Evolutionary conservation across 1,140 invertebrate genomes (phyloP).

Genomic region (Phortica variegata): DNA sequence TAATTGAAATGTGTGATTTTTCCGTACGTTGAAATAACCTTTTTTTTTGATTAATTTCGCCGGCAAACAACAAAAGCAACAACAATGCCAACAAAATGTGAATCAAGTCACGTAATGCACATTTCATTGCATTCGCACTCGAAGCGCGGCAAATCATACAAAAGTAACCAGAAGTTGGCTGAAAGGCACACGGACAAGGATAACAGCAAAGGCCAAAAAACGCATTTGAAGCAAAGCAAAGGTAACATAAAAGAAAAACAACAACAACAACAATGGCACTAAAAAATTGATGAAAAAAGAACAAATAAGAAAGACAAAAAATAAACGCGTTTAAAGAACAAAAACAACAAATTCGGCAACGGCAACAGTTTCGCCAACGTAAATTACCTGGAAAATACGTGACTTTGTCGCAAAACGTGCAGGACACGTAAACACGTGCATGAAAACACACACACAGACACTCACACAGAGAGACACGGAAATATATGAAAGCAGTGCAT

Average conservation of each 20-base stretch:
- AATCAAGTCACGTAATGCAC: constrained; percentile 52
- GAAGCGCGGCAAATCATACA: no score
- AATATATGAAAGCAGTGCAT: constrained; percentile 19
- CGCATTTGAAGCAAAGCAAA: constrained; percentile 40
- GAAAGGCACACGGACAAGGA: no score
- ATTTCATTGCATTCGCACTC: constrained; percentile 44
- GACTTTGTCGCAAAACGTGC: constrained; percentile 45
- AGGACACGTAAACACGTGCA: no score
- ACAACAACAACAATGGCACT: constrained; percentile 8
- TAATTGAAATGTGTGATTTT: constrained; percentile 10
- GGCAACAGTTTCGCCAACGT: constrained; percentile 51
- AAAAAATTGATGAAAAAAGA: constrained; percentile 1
- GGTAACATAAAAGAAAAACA: constrained; percentile 9
- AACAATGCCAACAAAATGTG: constrained; percentile 48
- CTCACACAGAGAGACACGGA: constrained; percentile 13
- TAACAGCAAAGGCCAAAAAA: constrained; percentile 43
- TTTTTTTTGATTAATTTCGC: constrained; percentile 19
- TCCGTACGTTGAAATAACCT: constrained; percentile 7
- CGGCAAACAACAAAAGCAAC: constrained; percentile 14
- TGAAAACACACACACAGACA: no score
- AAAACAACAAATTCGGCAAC: constrained; percentile 34
- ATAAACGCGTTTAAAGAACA: constrained; percentile 9
- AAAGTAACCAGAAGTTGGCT: no score
- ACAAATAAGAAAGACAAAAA: constrained; percentile 1
- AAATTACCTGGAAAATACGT: constrained; percentile 54